Percentiles rank a stretch among this genome's conserved stretches.
These are phyloP conservation scores for Enteromius anoplus DNA, from an alignment of 2,797 vertebrate species.

Conservation along the genomic window DNA sequence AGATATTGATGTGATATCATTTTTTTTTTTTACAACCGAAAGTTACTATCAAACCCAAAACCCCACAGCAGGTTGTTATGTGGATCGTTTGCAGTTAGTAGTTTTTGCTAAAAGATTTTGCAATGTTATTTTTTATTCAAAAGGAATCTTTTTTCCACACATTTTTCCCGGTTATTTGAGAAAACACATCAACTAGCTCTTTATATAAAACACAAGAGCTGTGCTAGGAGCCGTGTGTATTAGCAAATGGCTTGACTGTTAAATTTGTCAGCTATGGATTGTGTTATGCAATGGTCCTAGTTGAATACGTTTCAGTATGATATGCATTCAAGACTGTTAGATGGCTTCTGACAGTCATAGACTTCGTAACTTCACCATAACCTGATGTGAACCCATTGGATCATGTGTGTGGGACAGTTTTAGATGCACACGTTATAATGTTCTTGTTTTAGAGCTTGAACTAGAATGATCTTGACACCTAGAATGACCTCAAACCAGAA, in stretches of 20 bases:
- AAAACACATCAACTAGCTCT: slow-evolving; percentile 5
- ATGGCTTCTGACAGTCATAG: neutral
- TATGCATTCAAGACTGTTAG: slow-evolving; percentile 2
- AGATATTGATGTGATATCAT: slow-evolving; percentile 49
- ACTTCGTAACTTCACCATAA: slow-evolving; percentile 16
- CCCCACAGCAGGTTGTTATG: neutral
- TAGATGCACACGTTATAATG: neutral
- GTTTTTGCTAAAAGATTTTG: neutral
- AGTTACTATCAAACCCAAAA: neutral
- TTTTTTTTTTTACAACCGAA: neutral
- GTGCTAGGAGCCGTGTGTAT: neutral
- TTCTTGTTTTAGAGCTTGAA: slow-evolving; percentile 5
- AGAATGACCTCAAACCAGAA: neutral
- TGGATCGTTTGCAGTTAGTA: neutral
- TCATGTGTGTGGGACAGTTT: neutral
- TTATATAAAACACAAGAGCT: neutral
- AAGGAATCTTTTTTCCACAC: neutral
- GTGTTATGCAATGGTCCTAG: slow-evolving; percentile 4
- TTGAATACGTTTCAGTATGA: neutral
- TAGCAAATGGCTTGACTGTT: neutral
- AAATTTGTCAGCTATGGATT: neutral
- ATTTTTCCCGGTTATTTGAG: neutral
- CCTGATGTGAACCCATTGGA: slow-evolving; percentile 5
- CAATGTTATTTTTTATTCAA: neutral
- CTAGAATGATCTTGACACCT: slow-evolving; percentile 5